A percentile compares a stretch with the other conserved stretches of the same genome.
phyloP scores from a whole-genome alignment of 2,113 vertebrate genomes.

The Prietella phreatophila region DNA sequence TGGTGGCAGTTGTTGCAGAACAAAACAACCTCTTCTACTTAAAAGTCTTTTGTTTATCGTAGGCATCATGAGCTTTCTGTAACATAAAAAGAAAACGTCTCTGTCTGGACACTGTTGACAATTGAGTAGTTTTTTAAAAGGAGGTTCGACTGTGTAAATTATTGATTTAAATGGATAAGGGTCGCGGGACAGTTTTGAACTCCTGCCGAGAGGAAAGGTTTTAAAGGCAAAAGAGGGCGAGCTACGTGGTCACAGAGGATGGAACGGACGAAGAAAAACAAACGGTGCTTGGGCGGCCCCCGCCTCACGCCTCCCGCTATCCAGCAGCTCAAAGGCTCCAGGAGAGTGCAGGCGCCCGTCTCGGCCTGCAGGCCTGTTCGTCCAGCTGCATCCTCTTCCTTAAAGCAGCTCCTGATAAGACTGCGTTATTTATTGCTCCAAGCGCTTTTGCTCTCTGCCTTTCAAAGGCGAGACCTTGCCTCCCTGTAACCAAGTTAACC shows the following conservation, averaged over 20 bases:
- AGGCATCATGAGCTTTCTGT: constrained; percentile 22
- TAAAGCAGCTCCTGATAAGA: constrained; percentile 75
- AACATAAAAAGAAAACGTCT: constrained; percentile 46
- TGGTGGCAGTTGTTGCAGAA: background rate
- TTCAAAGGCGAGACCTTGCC: constrained; percentile 69
- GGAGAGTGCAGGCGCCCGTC: constrained; percentile 58
- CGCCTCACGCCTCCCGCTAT: constrained; percentile 69
- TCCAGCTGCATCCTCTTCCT: constrained; percentile 83
- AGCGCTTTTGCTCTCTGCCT: constrained; percentile 64
- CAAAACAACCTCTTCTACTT: background rate
- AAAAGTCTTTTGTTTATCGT: constrained; percentile 33
- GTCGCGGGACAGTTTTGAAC: constrained; percentile 48
- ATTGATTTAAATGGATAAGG: constrained; percentile 51
- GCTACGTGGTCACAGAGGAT: constrained; percentile 58
- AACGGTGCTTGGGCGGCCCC: constrained; percentile 61
- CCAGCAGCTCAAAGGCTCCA: constrained; percentile 67
- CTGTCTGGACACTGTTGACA: constrained; percentile 39
- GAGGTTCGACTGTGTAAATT: constrained; percentile 35
- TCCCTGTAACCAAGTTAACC: constrained; percentile 63
- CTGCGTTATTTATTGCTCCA: constrained; percentile 80
- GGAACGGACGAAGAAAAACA: constrained; percentile 72
- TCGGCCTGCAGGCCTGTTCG: constrained; percentile 68
- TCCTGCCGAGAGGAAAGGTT: constrained; percentile 50
- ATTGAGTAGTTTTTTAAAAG: constrained; percentile 38
- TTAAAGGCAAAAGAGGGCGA: constrained; percentile 45